Evolutionary conservation across 2,797 vertebrate species (phyloP).

Genomic region (Hephaestus fuliginosus): DNA sequence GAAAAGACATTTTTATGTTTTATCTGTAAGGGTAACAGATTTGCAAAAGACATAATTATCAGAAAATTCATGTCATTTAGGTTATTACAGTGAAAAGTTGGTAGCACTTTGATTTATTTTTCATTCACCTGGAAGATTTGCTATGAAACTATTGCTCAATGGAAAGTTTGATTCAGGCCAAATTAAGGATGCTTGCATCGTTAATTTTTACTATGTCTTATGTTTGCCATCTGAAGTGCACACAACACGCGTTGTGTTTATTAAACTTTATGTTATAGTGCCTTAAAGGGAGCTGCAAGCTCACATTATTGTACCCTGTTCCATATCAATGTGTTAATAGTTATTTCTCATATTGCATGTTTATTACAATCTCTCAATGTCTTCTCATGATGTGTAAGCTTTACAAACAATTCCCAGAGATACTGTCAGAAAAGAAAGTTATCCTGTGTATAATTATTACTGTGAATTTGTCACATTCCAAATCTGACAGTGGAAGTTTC

Average conservation of each 20-base stretch:
- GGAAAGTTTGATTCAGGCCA: slow-evolving; percentile 55
- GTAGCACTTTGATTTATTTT: slow-evolving; percentile 76
- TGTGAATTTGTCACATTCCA: slow-evolving; percentile 77
- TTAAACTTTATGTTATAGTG: slow-evolving; percentile 61
- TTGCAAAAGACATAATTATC: slow-evolving; percentile 39
- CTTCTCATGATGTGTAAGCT: slow-evolving; percentile 34
- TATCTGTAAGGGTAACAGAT: slow-evolving; percentile 60
- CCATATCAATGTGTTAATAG: slow-evolving; percentile 58
- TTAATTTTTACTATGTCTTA: slow-evolving; percentile 37
- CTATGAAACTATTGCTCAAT: slow-evolving; percentile 56
- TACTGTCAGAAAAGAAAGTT: slow-evolving; percentile 24
- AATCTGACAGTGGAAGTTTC: slow-evolving; percentile 45
- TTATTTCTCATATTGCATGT: slow-evolving; percentile 70
- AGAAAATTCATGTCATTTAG: slow-evolving; percentile 33
- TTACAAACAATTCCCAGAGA: slow-evolving; percentile 45
- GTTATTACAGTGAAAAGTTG: slow-evolving; percentile 61
- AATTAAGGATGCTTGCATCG: slow-evolving; percentile 50
- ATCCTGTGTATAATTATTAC: slow-evolving; percentile 53
- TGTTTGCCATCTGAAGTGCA: slow-evolving; percentile 42
- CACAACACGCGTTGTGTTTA: slow-evolving; percentile 35
- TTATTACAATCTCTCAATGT: slow-evolving; percentile 55
- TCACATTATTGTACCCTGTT: slow-evolving; percentile 57
- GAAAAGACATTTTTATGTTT: slow-evolving; percentile 61
- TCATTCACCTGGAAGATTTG: slow-evolving; percentile 63
- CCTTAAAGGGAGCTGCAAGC: slow-evolving; percentile 72